Conservation (phyloP, 2,797 vertebrate species). For the Numenius phaeopus region DNA sequence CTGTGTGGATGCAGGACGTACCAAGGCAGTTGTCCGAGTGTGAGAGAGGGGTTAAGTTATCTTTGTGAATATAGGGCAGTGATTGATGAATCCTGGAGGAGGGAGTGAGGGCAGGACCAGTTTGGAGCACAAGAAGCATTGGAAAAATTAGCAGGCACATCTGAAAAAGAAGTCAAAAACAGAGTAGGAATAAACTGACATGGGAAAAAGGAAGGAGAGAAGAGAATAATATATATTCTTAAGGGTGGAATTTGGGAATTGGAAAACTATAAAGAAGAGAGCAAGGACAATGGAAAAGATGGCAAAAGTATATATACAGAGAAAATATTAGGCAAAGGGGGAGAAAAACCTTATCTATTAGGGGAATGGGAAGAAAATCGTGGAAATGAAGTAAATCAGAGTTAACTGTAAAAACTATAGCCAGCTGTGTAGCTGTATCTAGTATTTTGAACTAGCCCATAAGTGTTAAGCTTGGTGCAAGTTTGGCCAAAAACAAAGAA, state of each 20-base stretch:
- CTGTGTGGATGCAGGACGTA: background rate
- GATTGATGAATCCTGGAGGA: background rate
- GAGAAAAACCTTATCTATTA: background rate
- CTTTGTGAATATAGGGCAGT: background rate
- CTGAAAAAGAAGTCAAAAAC: background rate
- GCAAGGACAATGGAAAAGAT: background rate
- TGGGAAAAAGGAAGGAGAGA: background rate
- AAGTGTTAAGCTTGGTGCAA: background rate
- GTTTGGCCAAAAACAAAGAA: background rate
- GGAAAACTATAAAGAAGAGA: background rate
- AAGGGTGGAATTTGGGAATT: background rate
- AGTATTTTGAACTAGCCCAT: background rate
- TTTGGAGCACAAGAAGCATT: background rate
- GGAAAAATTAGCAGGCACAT: background rate
- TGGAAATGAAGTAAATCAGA: background rate
- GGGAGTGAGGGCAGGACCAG: background rate
- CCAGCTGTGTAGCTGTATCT: background rate
- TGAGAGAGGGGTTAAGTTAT: background rate
- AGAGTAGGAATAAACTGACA: background rate
- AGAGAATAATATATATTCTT: background rate
- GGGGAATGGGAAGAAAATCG: background rate
- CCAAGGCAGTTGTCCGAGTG: background rate
- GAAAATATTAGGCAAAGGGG: background rate
- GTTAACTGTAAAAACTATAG: background rate
- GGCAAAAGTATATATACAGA: background rate